These are phyloP conservation scores for Dryobota labecula DNA, from an alignment of 2,888 invertebrate genomes.

Conservation along the genomic window DNA sequence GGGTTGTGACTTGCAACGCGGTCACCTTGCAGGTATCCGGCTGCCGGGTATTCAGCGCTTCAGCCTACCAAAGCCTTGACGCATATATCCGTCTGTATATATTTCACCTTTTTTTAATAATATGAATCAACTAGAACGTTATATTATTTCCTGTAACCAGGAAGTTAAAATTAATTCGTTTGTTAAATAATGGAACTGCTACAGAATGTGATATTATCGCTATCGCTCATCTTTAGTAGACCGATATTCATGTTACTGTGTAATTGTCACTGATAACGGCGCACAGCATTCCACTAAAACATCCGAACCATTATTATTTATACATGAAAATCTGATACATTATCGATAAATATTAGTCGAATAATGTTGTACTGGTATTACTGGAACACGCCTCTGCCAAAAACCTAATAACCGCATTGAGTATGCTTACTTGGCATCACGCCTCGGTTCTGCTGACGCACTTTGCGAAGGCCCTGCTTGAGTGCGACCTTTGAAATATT, in stretches of 20 bases:
- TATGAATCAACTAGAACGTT: too few relatives aligned
- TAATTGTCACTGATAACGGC: slow-evolving; percentile 28
- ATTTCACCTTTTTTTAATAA: neutral
- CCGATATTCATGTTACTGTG: slow-evolving; percentile 19
- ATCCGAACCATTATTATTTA: slow-evolving; percentile 2
- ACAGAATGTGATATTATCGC: slow-evolving; percentile 21
- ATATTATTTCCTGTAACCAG: neutral
- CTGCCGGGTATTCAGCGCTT: neutral
- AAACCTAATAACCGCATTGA: slow-evolving; percentile 21
- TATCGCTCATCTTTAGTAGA: neutral
- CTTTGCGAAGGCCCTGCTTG: slow-evolving; percentile 6
- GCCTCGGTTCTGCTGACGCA: slow-evolving; percentile 35
- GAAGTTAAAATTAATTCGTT: neutral
- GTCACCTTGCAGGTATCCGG: neutral
- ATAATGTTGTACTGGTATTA: slow-evolving; percentile 20
- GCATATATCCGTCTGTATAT: too few relatives aligned
- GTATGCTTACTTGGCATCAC: slow-evolving; percentile 39
- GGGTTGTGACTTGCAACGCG: neutral
- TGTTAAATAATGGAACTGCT: neutral
- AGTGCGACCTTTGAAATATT: slow-evolving; percentile 22
- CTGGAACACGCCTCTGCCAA: slow-evolving; percentile 27
- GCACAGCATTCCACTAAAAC: slow-evolving; percentile 15
- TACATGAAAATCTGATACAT: slow-evolving; percentile 20
- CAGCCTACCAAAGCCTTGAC: too few relatives aligned
- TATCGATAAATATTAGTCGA: slow-evolving; percentile 26